phyloP scores from a whole-genome alignment of 2,113 vertebrate genomes.

The Odontophorus gujanensis region DNA sequence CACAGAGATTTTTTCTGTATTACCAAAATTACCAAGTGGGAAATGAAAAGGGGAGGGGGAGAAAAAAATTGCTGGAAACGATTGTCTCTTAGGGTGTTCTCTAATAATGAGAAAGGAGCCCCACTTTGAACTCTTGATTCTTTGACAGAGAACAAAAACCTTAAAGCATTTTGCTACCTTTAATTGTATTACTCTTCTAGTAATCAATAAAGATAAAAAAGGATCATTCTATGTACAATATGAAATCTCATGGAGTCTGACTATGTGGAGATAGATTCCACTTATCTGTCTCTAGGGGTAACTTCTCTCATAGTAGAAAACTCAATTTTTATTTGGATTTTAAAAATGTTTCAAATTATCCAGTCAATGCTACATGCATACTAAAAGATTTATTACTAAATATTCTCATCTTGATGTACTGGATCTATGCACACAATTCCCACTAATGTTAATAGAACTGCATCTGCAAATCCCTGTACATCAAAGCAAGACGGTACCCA shows the following conservation, averaged over 20 bases:
- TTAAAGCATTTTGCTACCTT: constrained; percentile 38
- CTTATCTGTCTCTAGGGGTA: constrained; percentile 58
- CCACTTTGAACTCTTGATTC: constrained; percentile 20
- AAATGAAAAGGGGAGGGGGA: constrained; percentile 33
- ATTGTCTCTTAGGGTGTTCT: neutral
- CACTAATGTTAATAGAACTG: neutral
- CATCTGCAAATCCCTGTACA: constrained; percentile 8
- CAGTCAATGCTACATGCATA: constrained; percentile 67
- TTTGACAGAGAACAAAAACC: constrained; percentile 21
- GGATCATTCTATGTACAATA: constrained; percentile 25
- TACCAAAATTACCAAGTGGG: constrained; percentile 24
- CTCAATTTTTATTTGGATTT: constrained; percentile 77
- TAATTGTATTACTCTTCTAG: constrained; percentile 63
- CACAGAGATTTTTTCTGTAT: neutral
- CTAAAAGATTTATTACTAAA: constrained; percentile 67
- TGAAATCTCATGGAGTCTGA: constrained; percentile 44
- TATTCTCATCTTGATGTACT: constrained; percentile 53
- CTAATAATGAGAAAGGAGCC: constrained; percentile 15
- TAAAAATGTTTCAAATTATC: constrained; percentile 74
- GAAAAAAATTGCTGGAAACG: neutral
- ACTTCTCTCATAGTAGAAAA: constrained; percentile 64
- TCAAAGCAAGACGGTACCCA: constrained; percentile 12
- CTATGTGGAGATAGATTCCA: constrained; percentile 36
- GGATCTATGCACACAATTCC: constrained; percentile 36
- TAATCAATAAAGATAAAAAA: constrained; percentile 70